These are phyloP conservation scores for Euplagia quadripunctaria DNA, from an alignment of 2,888 invertebrate genomes.

Conservation along the genomic window DNA sequence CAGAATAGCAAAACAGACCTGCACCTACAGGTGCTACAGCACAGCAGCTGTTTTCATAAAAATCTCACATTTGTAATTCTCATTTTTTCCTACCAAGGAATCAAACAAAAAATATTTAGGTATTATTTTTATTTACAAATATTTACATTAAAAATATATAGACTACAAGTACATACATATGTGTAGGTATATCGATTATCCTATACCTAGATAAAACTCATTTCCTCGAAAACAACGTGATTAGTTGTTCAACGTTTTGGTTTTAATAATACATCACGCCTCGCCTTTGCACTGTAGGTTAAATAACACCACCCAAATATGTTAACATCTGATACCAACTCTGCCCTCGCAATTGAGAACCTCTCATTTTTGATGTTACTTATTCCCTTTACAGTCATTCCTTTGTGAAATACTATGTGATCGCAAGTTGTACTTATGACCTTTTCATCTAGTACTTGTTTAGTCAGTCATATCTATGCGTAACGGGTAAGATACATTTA, in stretches of 20 bases:
- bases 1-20: background rate
- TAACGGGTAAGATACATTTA: background rate
- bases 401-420: background rate
- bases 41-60: background rate
- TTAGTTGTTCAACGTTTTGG: background rate
- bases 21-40: too few relatives aligned
- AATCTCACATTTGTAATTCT: background rate
- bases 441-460: background rate
- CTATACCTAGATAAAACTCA: background rate
- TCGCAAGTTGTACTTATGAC: background rate
- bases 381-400: background rate
- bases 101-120: background rate
- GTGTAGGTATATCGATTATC: background rate
- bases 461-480: background rate
- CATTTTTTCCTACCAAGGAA: background rate
- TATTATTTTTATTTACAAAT: conserved; percentile 2
- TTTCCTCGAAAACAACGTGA: background rate
- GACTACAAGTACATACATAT: background rate
- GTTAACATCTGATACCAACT: too few relatives aligned
- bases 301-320: background rate
- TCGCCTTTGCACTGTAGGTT: background rate
- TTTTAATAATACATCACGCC: background rate
- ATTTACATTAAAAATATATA: conserved; percentile 1
- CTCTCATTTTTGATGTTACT: background rate
- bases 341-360: too few relatives aligned